Conservation (phyloP, 2,113 vertebrate genomes). For the Glaucidium brasilianum region DNA sequence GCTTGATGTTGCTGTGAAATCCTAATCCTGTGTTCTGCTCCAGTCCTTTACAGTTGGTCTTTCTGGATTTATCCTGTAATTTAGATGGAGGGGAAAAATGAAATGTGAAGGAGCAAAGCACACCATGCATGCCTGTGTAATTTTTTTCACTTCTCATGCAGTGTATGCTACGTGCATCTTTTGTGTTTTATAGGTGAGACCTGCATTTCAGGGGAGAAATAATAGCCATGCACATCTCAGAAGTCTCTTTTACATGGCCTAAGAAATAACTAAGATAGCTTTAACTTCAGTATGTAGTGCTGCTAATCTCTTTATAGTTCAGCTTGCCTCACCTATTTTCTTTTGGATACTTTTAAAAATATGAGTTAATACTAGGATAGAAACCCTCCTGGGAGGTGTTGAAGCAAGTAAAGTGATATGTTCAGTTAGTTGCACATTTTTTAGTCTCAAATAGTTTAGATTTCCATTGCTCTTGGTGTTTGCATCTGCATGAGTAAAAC, state of each 20-base stretch:
- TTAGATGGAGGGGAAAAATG: neutral
- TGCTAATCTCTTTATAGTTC: neutral
- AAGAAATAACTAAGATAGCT: neutral
- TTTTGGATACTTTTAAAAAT: neutral
- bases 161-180: neutral
- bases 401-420: neutral
- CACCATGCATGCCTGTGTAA: neutral
- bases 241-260: neutral
- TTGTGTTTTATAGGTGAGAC: neutral
- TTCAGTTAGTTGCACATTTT: neutral
- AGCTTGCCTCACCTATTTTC: neutral
- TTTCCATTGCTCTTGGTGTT: neutral
- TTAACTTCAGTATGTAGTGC: rapidly evolving
- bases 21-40: neutral
- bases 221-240: neutral
- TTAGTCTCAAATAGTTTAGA: neutral
- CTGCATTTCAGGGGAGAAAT: neutral
- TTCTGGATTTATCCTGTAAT: neutral
- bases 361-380: neutral
- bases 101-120: neutral
- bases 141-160: neutral
- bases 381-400: neutral
- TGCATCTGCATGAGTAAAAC: neutral
- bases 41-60: neutral
- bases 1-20: neutral